Evolutionary conservation across 1,140 invertebrate species (phyloP).

Genomic region (Drosophila lacteicornis): DNA sequence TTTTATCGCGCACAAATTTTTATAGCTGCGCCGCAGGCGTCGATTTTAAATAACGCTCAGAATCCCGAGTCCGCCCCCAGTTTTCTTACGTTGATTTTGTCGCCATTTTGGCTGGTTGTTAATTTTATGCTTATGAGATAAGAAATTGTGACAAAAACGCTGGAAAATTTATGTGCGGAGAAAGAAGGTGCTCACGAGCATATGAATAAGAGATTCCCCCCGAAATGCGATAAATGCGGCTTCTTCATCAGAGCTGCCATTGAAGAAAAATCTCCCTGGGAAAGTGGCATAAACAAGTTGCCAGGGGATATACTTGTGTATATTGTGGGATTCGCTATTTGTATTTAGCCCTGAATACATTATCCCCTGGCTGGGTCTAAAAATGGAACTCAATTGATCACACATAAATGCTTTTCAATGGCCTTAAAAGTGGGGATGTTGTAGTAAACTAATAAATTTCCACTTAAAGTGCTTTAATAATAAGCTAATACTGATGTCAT

Average conservation of each 20-base stretch:
- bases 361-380: constrained; percentile 10
- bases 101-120: constrained; percentile 77
- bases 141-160: constrained; percentile 77
- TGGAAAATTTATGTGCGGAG: constrained; percentile 67
- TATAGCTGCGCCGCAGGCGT: constrained; percentile 73
- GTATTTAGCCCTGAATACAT: constrained; percentile 45
- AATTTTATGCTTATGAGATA: constrained; percentile 80
- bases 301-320: constrained; percentile 7
- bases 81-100: constrained; percentile 68
- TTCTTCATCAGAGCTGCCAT: constrained; percentile 35
- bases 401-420: constrained; percentile 17
- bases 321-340: constrained; percentile 11
- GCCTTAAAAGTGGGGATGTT: constrained; percentile 11
- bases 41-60: constrained; percentile 72
- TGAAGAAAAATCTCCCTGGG: constrained; percentile 12
- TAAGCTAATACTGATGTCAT: neutral
- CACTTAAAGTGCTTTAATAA: neutral
- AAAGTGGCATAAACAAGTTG: constrained; percentile 31
- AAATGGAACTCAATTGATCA: constrained; percentile 10
- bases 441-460: constrained; percentile 1
- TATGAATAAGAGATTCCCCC: constrained; percentile 60
- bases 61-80: neutral
- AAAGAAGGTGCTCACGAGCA: constrained; percentile 48
- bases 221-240: constrained; percentile 39
- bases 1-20: constrained; percentile 83